Evolutionary conservation across 2,797 vertebrate genomes (phyloP), one percentile per base, ranked within the genome.

Genomic region (Acropternis orthonyx): DNA sequence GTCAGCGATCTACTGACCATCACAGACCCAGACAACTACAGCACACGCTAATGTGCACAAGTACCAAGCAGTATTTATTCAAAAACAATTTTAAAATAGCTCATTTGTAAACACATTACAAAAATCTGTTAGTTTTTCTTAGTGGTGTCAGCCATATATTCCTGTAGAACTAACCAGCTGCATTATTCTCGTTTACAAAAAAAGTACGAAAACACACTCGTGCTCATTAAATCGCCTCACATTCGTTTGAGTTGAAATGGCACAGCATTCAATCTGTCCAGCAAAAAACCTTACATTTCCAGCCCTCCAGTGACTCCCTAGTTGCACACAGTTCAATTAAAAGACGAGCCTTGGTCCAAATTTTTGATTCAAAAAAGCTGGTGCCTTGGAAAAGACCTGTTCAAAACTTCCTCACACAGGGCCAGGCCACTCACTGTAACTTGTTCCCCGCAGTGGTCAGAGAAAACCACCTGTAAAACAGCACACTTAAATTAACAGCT

Each of bases 31-130:
- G 43, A 85, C 39, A 88, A 80, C 61, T 34, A 63, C 39, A 83
- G 77, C 79, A 89, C 92, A 85, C 41, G 6, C 59, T 77, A 27
- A 68, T 17, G 73, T 91, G 89, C 15, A 30, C 89, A 92, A 95
- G 92, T 85, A 94, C 94, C 96, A 92, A 89, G 44, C 54, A 82
- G 44, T 79, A 95, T 94, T 96, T 93, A 92, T 87, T 93, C 18
- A 88, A 95, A 72, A 93, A 20, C 34, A 43, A 74, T 67, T 75
- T 69, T 0, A 94, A 97, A 97, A 95, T 44, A 84, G 41, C 65
- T 90, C 71, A 84, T 82, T 86, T 97, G 96, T 97, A 97, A 97
- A 96, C 96, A 95, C 56, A 80, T 91, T 96, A 93, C 75, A 85
- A 87, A 96, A 87, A 85, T 68, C 65, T 74, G 88, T 97, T 96